A percentile compares a stretch with the other conserved stretches of the same genome.
phyloP scores from a whole-genome alignment of 2,113 vertebrate species.

The Emydura subglobosa region DNA sequence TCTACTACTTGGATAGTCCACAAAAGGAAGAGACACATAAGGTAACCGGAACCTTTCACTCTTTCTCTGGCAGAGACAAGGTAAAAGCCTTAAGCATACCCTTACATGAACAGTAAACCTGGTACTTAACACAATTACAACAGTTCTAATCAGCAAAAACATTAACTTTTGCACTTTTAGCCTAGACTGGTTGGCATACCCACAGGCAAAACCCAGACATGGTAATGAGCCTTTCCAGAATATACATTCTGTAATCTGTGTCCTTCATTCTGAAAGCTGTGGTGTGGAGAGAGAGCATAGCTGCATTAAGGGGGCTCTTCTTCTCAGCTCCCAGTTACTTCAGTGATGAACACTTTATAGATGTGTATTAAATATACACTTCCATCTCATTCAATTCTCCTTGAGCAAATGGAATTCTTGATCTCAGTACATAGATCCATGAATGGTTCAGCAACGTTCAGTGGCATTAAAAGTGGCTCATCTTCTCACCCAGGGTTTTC shows the following conservation, averaged over 20 bases:
- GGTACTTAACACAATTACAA: background rate
- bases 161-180: constrained; percentile 9
- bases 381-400: background rate
- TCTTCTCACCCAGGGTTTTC: constrained; percentile 22
- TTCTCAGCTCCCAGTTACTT: background rate
- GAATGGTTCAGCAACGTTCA: background rate
- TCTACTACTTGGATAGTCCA: background rate
- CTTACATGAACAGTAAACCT: background rate
- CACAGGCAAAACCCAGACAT: background rate
- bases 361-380: background rate
- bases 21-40: background rate
- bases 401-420: accelerated
- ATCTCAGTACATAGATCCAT: background rate
- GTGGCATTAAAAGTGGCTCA: constrained; percentile 29
- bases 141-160: constrained; percentile 28
- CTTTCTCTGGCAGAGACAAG: constrained; percentile 4
- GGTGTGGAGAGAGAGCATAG: background rate
- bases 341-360: background rate
- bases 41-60: constrained; percentile 16
- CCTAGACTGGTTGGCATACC: background rate
- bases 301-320: accelerated
- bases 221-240: constrained; percentile 15
- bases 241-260: background rate
- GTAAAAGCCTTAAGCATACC: background rate
- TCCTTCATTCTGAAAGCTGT: accelerated